Base-by-base conservation (phyloP, 1,140 invertebrate species). In the Drosophila watanabei region DNA sequence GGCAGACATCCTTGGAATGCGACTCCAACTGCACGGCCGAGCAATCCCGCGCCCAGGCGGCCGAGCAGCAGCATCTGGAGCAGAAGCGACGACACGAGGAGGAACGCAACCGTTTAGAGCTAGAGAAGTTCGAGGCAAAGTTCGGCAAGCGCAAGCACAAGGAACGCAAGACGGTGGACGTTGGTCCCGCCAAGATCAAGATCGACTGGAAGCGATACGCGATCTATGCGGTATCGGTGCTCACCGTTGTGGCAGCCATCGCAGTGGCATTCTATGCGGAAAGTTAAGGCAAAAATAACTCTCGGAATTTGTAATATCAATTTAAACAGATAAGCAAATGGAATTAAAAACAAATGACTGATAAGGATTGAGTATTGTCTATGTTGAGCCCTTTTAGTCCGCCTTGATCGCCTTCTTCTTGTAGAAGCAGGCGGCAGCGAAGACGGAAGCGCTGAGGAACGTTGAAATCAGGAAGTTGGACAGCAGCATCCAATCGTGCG, bases 41-140 rank as follows among this genome's bases (percentile, higher is more conserved):
- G 10, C 86, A 94, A 70, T 91, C 94, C 11, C 94, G 93, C 41
- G 94, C 95, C 43, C 92, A 94, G 32, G 94, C 95, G 63, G 86
- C 94, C 45, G 72, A 93, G 52, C 94, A 95, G 60, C 93, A 94
- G 33, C 94, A 95, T 78, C 79, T 94, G 43, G 94, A 94, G 58
- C 94, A 94, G 70, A 94, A 94, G 54, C 93, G 93, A 39, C 94
- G 94, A 51, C 93, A 95, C 66, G 95, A 97, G 79, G 94, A 96
- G 75, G 90, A 95, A 35, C 95, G 94, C 65, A 96, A 97, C 93
- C 94, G 95, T 18, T 94, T 94, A 66, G 96, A 97, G 84, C 92
- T 97, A 33, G 96, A 96, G 56, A 95, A 96, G 86, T 97, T 96
- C 91, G 95, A 97, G 82, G 95, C 95, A 83, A 96, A 96, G 86